Evolutionary conservation across 2,888 invertebrate genomes (phyloP), one percentile per base, ranked within the genome.

Genomic region (Falcaria lacertinaria): DNA sequence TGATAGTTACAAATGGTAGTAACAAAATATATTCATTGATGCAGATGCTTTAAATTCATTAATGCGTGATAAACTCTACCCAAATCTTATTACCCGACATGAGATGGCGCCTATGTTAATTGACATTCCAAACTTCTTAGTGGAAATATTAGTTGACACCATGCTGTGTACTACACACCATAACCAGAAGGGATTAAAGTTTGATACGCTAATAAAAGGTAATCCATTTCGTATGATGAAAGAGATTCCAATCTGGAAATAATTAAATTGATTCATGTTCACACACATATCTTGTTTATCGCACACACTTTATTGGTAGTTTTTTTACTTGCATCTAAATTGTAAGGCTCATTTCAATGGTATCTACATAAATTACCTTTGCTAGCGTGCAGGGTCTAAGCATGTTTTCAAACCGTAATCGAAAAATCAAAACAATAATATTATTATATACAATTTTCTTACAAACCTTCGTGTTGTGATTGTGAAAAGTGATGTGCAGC

Each of bases 401-500:
- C n/a, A n/a, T n/a, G n/a, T n/a, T n/a, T n/a, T n/a, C n/a, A n/a
- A n/a, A 5, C 19, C 5, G 5, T 19, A 4, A 5, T 19, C 5
- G 19, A 19, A 19, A 19, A 6, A 19, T 19, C 28, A 28, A 28
- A 28, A 28, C 28, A 28, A 28, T 28, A 28, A 11, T 28, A 28
- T 28, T 11, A 28, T 28, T 11, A 28, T n/a, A n/a, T 11, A 2
- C 7, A 28, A 11, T 11, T 4, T 3, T 28, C 11, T 28, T 11
- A 28, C 28, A 28, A 28, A 11, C 11, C 3, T 28, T 28, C 28
- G 28, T 28, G 28, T 22, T 22, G 59, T 47, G 37, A 52, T 50
- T 52, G 50, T 56, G 50, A 43, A 50, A 53, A 42, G 39, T 74
- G 68, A 77, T 67, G 55, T 48, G 43, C 57, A 34, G 65, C 74